These are phyloP conservation scores for Anguilla obscura DNA, from an alignment of 2,797 vertebrate species.

Conservation along the genomic window DNA sequence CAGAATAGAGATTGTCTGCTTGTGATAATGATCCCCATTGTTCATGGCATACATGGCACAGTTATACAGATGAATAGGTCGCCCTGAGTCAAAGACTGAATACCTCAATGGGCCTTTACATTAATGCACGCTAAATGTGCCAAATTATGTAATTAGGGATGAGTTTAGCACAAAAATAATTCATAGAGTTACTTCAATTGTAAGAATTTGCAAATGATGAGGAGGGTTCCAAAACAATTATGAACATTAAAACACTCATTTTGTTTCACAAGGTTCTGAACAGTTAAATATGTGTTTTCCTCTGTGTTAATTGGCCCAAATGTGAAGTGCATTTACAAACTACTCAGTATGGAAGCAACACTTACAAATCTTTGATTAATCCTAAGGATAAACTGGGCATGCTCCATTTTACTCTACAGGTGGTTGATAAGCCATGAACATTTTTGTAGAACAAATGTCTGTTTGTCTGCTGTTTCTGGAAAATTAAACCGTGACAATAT, in stretches of 20 bases:
- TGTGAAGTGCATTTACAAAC: background rate
- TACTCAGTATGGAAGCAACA: background rate
- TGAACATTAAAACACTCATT: background rate
- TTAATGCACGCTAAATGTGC: background rate
- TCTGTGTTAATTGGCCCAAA: background rate
- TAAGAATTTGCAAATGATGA: background rate
- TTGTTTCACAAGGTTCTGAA: background rate
- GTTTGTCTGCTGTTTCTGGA: background rate
- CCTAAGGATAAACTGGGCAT: background rate
- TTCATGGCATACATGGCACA: background rate
- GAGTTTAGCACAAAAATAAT: background rate
- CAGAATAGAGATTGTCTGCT: background rate
- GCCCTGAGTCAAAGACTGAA: background rate
- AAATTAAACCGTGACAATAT: constrained; percentile 13
- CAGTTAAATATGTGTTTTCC: background rate
- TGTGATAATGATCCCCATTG: background rate
- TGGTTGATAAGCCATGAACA: background rate
- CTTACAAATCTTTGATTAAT: background rate
- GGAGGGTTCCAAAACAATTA: background rate
- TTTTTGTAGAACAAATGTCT: background rate
- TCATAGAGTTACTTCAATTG: background rate
- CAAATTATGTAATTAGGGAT: background rate
- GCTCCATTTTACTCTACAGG: background rate
- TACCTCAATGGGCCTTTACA: background rate
- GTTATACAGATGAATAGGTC: background rate